phyloP scores from a whole-genome alignment of 2,113 vertebrate species.

The Notechis scutatus region DNA sequence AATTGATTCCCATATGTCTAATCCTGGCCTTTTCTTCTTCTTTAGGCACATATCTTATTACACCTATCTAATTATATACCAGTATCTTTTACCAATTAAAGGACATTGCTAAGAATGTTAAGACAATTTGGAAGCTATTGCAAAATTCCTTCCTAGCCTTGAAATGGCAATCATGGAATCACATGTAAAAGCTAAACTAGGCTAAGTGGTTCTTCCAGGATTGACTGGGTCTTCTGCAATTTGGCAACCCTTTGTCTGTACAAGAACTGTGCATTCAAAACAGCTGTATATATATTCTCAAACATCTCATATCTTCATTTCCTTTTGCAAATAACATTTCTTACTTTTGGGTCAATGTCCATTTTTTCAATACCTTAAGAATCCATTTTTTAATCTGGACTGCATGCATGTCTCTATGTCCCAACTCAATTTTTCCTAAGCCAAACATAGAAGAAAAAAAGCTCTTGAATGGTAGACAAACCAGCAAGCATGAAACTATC shows the following conservation, averaged over 20 bases:
- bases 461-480: background rate
- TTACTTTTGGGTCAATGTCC: background rate
- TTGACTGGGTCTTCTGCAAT: background rate
- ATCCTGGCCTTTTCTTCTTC: background rate
- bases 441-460: background rate
- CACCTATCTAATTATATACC: background rate
- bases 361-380: background rate
- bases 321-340: background rate
- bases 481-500: background rate
- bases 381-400: background rate
- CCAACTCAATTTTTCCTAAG: background rate
- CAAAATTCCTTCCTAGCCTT: background rate
- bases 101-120: background rate
- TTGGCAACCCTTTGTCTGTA: background rate
- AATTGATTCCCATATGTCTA: background rate
- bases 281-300: background rate
- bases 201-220: background rate
- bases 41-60: background rate
- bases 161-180: background rate
- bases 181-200: background rate
- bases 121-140: background rate
- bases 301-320: background rate
- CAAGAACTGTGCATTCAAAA: background rate
- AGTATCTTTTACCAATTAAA: background rate
- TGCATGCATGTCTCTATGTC: background rate